These are phyloP conservation scores for Tanypteryx hageni DNA, from an alignment of 2,888 invertebrate species.

Conservation along the genomic window DNA sequence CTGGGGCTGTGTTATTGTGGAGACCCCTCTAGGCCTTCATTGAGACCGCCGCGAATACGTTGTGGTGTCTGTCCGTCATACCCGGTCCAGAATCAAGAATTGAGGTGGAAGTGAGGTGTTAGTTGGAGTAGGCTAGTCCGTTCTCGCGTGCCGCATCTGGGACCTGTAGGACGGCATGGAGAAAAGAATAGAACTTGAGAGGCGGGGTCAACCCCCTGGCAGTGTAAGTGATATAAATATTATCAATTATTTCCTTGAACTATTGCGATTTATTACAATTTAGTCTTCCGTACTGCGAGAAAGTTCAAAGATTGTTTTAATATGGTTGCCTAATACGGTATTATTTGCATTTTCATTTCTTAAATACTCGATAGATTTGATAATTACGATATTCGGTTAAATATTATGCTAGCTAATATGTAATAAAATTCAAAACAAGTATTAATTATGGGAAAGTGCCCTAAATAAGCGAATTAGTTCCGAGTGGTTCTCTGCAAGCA, in stretches of 20 bases:
- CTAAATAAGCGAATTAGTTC: neutral
- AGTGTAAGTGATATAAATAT: conserved; percentile 84
- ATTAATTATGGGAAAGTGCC: neutral
- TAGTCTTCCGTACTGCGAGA: neutral
- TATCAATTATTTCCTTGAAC: conserved; percentile 50
- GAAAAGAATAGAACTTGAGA: conserved; percentile 96
- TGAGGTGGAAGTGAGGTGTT: conserved; percentile 64
- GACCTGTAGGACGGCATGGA: conserved; percentile 81
- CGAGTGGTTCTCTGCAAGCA: neutral
- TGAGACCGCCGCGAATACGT: conserved; percentile 68
- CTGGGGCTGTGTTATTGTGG: conserved; percentile 72
- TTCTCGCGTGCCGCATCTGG: conserved; percentile 64
- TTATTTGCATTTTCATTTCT: neutral
- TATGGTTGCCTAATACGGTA: neutral
- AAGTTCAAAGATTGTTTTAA: conserved; percentile 20
- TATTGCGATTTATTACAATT: neutral
- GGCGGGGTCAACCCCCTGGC: conserved; percentile 91
- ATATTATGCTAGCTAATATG: no score
- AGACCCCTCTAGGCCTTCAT: conserved; percentile 72
- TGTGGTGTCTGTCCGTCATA: conserved; percentile 74
- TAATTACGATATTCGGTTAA: no score
- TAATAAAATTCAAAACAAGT: neutral
- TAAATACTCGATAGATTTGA: no score
- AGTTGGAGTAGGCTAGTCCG: conserved; percentile 48
- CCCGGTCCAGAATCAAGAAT: conserved; percentile 70